These are phyloP conservation scores for Solenopsis invicta DNA, from an alignment of 1,140 invertebrate species.

Conservation along the genomic window DNA sequence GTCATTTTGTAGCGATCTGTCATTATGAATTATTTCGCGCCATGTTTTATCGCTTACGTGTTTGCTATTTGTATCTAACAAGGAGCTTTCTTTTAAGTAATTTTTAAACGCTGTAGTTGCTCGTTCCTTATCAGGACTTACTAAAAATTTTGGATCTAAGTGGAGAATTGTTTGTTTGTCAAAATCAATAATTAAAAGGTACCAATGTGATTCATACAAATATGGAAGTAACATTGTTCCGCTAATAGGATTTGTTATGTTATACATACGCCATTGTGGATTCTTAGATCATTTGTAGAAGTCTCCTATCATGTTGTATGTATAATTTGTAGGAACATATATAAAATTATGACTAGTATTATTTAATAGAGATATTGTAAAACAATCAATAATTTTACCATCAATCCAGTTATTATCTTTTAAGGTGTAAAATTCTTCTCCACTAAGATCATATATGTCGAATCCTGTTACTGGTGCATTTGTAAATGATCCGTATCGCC, in stretches of 20 bases:
- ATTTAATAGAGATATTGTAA: background rate
- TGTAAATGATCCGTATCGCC: background rate
- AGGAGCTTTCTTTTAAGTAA: background rate
- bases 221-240: conserved; percentile 16
- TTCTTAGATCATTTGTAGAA: background rate
- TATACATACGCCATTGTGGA: conserved; percentile 1
- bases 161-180: background rate
- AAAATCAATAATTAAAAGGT: conserved; percentile 5
- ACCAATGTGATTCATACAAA: conserved; percentile 18
- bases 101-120: conserved; percentile 8
- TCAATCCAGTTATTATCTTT: conserved; percentile 6
- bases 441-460: no score
- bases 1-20: background rate
- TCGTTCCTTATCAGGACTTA: background rate
- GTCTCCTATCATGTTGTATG: conserved; percentile 19
- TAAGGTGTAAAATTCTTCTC: conserved; percentile 24
- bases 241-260: conserved; percentile 10
- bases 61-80: background rate
- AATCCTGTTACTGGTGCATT: background rate
- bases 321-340: conserved; percentile 21
- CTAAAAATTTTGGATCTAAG: conserved; percentile 1
- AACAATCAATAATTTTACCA: conserved; percentile 2
- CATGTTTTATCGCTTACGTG: background rate
- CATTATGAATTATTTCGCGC: background rate
- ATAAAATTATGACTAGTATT: no score